phyloP scores from a whole-genome alignment of 2,113 vertebrate genomes.

The Chionodraco myersi region DNA sequence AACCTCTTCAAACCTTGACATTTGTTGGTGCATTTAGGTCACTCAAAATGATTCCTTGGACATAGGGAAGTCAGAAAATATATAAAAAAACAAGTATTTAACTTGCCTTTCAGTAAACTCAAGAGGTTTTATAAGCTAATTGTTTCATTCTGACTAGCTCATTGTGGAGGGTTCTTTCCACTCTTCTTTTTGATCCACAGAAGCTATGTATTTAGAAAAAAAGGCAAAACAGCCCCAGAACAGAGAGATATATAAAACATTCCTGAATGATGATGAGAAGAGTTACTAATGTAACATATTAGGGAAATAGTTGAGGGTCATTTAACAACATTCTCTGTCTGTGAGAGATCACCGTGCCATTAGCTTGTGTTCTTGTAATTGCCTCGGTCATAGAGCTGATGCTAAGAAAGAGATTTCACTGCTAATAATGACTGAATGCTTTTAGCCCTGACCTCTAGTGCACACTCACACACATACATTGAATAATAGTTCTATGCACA shows the following conservation, averaged over 20 bases:
- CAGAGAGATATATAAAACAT: not conserved
- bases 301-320: not conserved
- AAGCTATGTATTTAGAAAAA: not conserved
- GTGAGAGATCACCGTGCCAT: slow-evolving; percentile 4
- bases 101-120: too few relatives aligned
- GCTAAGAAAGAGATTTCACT: not conserved
- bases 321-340: slow-evolving; percentile 4
- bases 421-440: not conserved
- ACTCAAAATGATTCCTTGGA: not conserved
- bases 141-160: not conserved
- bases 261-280: not conserved
- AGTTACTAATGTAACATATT: not conserved
- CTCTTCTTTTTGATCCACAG: not conserved
- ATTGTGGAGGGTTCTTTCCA: not conserved
- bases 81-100: not conserved
- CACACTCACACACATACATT: not conserved
- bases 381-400: slow-evolving; percentile 8
- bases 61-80: not conserved
- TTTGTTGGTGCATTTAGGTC: not conserved
- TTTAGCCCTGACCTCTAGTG: not conserved
- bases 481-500: not conserved
- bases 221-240: not conserved
- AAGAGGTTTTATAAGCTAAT: not conserved
- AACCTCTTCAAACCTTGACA: not conserved
- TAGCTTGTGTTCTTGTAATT: slow-evolving; percentile 34